A percentile compares a stretch with the other conserved stretches of the same genome.
Conservation (phyloP, 64 coral and sea anemone species). For the Pocillopora damicornis region DNA sequence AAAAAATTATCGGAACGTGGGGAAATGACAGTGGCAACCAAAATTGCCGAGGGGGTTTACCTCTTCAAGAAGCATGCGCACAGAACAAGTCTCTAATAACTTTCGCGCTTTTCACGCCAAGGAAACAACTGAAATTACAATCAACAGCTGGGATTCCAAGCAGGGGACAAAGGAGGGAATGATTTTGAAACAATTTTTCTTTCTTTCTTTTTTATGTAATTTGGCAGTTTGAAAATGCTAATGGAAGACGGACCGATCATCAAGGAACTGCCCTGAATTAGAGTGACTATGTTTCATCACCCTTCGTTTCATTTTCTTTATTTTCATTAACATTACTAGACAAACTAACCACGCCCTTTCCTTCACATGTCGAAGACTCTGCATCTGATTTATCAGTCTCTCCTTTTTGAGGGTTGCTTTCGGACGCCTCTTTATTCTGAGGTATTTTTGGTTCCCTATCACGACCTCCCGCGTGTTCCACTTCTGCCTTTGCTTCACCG, state of each 20-base stretch:
- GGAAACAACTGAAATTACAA: no score
- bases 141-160: no score
- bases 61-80: no score
- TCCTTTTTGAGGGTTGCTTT: background rate
- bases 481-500: background rate
- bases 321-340: constrained; percentile 29
- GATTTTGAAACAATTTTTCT: no score
- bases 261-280: constrained; percentile 6
- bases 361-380: constrained; percentile 10
- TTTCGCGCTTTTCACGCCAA: no score
- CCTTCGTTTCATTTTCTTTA: constrained; percentile 50
- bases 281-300: constrained; percentile 52
- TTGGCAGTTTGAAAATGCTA: background rate
- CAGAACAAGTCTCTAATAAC: no score
- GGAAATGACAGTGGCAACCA: no score
- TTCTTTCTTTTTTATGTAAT: no score
- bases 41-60: no score
- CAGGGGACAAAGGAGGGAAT: no score
- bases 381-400: constrained; percentile 33
- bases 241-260: background rate
- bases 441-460: background rate
- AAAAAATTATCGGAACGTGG: no score
- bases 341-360: constrained; percentile 18
- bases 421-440: background rate
- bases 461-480: background rate